Percentiles rank a stretch among this genome's conserved stretches.
These are phyloP conservation scores for Gyps fulvus DNA, from an alignment of 2,113 vertebrate species.

Conservation along the genomic window DNA sequence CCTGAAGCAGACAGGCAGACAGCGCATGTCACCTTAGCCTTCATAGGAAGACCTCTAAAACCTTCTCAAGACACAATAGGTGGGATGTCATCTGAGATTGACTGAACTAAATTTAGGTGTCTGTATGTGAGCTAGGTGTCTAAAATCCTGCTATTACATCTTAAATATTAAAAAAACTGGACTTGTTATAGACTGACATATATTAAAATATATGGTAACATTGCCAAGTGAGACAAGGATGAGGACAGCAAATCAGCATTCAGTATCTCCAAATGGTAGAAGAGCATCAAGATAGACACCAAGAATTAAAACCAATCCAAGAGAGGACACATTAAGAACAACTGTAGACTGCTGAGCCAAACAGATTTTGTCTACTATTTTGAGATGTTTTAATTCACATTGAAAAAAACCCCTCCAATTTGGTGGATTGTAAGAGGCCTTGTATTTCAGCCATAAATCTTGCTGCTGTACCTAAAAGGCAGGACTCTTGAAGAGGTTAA, in stretches of 20 bases:
- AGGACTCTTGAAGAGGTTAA: conserved; percentile 17
- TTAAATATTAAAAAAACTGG: not conserved
- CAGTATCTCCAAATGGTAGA: not conserved
- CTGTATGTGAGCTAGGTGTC: not conserved
- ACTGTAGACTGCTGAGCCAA: not conserved
- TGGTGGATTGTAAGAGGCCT: not conserved
- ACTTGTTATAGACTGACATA: not conserved
- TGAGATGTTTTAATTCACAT: not conserved
- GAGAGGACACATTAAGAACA: not conserved
- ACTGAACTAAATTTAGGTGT: not conserved
- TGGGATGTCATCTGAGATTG: not conserved
- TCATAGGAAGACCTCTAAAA: not conserved
- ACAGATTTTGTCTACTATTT: not conserved
- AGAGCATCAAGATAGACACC: not conserved
- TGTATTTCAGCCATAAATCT: not conserved
- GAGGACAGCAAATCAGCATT: not conserved
- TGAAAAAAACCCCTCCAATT: not conserved
- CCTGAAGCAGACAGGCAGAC: not conserved
- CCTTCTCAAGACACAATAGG: not conserved
- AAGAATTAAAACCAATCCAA: not conserved
- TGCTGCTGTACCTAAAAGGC: conserved; percentile 31
- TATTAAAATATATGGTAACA: not conserved
- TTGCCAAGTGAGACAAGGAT: not conserved
- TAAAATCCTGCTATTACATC: not conserved
- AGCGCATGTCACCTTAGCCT: not conserved